These are phyloP conservation scores for Eulithis testata DNA, from an alignment of 2,888 invertebrate genomes.

Conservation along the genomic window DNA sequence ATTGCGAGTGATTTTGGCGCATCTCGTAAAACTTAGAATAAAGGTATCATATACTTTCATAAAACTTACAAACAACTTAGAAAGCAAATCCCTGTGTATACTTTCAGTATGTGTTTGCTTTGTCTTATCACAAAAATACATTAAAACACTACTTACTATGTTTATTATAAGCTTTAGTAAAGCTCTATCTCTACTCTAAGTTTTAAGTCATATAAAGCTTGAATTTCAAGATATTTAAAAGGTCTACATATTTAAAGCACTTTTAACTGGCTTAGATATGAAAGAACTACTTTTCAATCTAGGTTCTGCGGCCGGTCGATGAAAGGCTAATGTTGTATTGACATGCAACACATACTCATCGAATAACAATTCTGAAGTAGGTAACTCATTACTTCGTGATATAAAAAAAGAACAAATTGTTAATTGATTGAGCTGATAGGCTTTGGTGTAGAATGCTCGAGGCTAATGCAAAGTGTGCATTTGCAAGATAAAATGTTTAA, in stretches of 20 bases:
- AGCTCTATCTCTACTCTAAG: too few species aligned
- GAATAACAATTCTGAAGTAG: slow-evolving; percentile 8
- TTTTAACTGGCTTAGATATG: slow-evolving; percentile 7
- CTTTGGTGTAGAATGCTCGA: not conserved
- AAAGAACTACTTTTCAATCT: slow-evolving; percentile 17
- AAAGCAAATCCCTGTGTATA: too few species aligned
- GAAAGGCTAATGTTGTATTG: slow-evolving; percentile 17
- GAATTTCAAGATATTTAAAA: not conserved
- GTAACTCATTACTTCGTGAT: not conserved
- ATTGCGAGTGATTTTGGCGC: too few species aligned
- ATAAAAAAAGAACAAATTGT: not conserved
- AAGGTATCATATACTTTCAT: too few species aligned
- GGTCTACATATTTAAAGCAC: not conserved
- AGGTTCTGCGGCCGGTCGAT: slow-evolving; percentile 17
- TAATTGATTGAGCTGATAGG: not conserved
- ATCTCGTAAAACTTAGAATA: too few species aligned
- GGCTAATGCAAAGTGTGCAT: not conserved
- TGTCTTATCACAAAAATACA: too few species aligned
- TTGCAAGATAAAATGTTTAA: too few species aligned
- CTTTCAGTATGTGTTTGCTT: too few species aligned
- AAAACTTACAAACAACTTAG: too few species aligned
- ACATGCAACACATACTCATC: slow-evolving; percentile 27
- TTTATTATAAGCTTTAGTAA: too few species aligned
- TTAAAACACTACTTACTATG: too few species aligned
- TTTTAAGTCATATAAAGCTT: not conserved